Percentiles rank a stretch among this genome's conserved stretches.
These are phyloP conservation scores for Prunella fulvescens DNA, from an alignment of 2,113 vertebrate species.

Conservation along the genomic window DNA sequence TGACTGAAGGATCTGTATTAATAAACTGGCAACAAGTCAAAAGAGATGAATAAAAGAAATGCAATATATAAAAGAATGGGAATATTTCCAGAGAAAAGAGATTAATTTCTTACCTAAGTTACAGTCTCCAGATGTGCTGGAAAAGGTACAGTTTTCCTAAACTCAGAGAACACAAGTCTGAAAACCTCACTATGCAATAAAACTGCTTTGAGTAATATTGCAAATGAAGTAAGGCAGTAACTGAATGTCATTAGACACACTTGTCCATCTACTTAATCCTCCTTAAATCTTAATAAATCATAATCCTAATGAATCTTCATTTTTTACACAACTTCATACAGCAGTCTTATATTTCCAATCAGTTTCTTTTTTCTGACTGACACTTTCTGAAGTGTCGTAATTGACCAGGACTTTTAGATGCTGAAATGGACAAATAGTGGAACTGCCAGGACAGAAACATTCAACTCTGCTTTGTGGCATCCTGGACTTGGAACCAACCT, in stretches of 20 bases:
- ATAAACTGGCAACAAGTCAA: background rate
- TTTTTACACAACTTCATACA: background rate
- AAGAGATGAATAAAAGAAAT: background rate
- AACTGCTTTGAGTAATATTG: background rate
- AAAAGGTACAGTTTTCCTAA: conserved; percentile 26
- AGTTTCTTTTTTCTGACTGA: background rate
- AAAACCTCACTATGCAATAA: conserved; percentile 20
- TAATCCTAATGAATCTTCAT: background rate
- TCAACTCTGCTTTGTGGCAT: background rate
- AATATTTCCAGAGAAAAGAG: background rate
- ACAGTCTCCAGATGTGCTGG: conserved; percentile 19
- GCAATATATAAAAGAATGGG: background rate
- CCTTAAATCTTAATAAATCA: background rate
- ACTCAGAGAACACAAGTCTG: background rate
- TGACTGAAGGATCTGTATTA: background rate
- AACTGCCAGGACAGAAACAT: background rate
- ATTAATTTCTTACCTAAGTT: conserved; percentile 6
- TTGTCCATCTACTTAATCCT: background rate
- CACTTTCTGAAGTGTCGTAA: background rate
- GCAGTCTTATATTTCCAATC: background rate
- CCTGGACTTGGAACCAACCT: background rate
- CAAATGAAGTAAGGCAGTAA: conserved; percentile 22
- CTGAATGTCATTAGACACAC: background rate
- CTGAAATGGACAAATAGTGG: background rate
- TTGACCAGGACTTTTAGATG: background rate